Conservation (phyloP, 2,888 invertebrate genomes). For the Agrilus mali region DNA sequence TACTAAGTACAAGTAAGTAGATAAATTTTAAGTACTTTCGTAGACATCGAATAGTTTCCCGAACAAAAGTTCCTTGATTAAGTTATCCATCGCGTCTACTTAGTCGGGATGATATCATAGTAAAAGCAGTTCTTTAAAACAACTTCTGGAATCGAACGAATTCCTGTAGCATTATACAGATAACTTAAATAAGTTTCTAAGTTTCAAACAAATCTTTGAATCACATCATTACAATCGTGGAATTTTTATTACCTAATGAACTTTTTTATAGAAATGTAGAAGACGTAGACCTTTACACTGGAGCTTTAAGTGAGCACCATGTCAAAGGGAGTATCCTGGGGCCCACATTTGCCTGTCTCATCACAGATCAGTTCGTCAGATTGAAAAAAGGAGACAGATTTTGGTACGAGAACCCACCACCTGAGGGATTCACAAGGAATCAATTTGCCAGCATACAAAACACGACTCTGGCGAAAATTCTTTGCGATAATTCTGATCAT, state of each 20-base stretch:
- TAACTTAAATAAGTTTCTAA: no score
- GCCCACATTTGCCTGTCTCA: constrained; percentile 71
- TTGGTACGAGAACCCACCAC: constrained; percentile 70
- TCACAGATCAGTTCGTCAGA: constrained; percentile 74
- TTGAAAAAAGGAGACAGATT: constrained; percentile 72
- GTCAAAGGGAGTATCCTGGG: constrained; percentile 61
- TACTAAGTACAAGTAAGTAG: no score
- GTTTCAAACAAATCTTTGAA: no score
- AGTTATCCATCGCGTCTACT: no score
- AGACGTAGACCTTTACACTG: constrained; percentile 82
- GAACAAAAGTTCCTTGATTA: neutral
- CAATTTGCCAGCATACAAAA: constrained; percentile 74
- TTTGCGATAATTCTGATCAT: constrained; percentile 64
- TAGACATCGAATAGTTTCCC: neutral
- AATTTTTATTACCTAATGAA: no score
- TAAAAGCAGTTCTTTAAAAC: no score
- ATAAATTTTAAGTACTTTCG: neutral
- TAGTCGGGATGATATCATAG: no score
- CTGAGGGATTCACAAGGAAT: constrained; percentile 54
- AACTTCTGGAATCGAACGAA: no score
- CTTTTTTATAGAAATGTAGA: constrained; percentile 50
- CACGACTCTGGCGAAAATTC: constrained; percentile 57
- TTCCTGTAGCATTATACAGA: no score
- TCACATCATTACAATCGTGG: no score
- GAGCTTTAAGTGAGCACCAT: constrained; percentile 71